Evolutionary conservation across 1,140 invertebrate genomes (phyloP).

Genomic region (Pseudachorutes palmiensis): DNA sequence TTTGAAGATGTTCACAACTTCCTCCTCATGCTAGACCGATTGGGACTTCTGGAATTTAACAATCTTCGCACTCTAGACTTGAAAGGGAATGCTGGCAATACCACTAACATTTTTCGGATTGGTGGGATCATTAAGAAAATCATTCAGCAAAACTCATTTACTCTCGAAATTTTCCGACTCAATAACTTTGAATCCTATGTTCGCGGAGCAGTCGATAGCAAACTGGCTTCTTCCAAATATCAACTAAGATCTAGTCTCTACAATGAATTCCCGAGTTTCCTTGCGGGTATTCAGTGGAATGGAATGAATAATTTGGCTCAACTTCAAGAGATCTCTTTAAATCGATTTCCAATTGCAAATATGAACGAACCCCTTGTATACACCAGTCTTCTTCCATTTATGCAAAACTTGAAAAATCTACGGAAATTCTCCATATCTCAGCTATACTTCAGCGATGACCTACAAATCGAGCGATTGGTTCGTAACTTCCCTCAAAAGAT

Average conservation of each 20-base stretch:
- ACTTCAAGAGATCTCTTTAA: slow-evolving; percentile 3
- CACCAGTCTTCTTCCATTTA: not conserved
- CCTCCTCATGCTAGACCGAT: not conserved
- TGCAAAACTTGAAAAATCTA: not conserved
- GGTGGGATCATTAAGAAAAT: not conserved
- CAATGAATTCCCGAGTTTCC: not conserved
- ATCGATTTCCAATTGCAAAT: slow-evolving; percentile 12
- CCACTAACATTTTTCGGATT: not conserved
- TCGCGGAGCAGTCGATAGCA: not conserved
- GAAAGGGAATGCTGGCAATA: not conserved
- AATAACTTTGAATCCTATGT: not conserved
- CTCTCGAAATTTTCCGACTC: not conserved
- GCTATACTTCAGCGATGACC: not conserved
- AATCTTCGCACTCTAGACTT: not conserved
- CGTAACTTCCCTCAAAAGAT: not conserved
- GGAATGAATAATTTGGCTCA: not conserved
- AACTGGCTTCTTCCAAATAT: not conserved
- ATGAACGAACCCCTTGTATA: not conserved
- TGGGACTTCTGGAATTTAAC: not conserved
- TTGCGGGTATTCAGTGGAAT: not conserved
- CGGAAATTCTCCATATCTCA: not conserved
- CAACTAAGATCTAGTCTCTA: not conserved
- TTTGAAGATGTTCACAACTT: not conserved
- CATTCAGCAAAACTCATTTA: not conserved
- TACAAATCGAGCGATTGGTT: not conserved